Evolutionary conservation across 2,888 invertebrate species (phyloP), one percentile per base, ranked within the genome.

Genomic region (Drosophila mulleri): DNA sequence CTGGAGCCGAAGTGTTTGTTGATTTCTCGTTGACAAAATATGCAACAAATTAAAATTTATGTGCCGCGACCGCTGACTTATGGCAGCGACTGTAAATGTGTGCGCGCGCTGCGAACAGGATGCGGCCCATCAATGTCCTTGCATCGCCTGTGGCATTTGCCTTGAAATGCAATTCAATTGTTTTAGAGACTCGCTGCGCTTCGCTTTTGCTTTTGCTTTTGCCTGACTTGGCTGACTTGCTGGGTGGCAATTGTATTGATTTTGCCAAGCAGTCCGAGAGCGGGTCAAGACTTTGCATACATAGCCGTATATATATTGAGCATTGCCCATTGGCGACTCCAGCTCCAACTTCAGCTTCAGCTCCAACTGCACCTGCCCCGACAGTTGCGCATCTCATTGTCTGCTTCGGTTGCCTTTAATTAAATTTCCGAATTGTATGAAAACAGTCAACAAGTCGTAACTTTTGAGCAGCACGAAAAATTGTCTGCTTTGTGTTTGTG

Each of bases 241-340:
- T 91, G 91, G 91, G 91, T 91, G 91, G 92, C 92, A 91, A 91
- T 91, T 91, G 92, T 91, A 91, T 91, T 92, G 91, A 91, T 92
- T 90, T 82, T 47, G 47, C 65, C 70, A 35, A 12, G 26, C n/a
- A 16, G 16, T 7, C 16, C 16, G 59, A 74, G 86, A 76, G 87
- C 74, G 87, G 84, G 82, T 75, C 82, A 83, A 67, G 64, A 64
- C 16, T 80, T 82, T 85, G 80, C 80, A 82, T 82, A 85, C 78
- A 85, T 75, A 59, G 44, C 42, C n/a, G n/a, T n/a, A 29, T 41
- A 41, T 52, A 35, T 45, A 72, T 42, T 60, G 63, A 57, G 57
- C 26, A 56, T 73, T 82, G 82, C 78, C 85, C 85, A 85, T 83
- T 20, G 37, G 39, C 54, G 7, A 50, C 18, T n/a, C n/a, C n/a